Evolutionary conservation across 2,888 invertebrate species (phyloP).

Genomic region (Pseudanteris insignis): DNA sequence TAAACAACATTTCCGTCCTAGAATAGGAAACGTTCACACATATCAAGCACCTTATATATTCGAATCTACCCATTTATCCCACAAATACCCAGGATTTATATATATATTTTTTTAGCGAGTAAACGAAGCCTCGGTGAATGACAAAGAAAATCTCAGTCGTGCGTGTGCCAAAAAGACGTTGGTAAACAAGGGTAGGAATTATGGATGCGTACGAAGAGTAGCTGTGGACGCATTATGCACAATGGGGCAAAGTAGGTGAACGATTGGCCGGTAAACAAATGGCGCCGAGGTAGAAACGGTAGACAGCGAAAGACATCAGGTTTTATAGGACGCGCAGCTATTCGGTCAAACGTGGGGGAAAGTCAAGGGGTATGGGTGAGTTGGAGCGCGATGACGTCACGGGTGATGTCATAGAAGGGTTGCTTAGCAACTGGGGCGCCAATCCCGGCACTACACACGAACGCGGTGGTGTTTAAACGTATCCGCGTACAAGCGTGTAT

Average conservation of each 20-base stretch:
- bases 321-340: conserved; percentile 28
- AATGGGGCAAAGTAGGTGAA: conserved; percentile 7
- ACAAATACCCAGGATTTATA: too few species aligned
- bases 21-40: not conserved
- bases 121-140: too few species aligned
- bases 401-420: conserved; percentile 35
- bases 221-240: not conserved
- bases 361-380: not conserved
- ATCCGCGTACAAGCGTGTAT: conserved; percentile 19
- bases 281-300: conserved; percentile 2
- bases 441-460: conserved; percentile 31
- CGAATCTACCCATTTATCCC: not conserved
- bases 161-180: too few species aligned
- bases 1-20: conserved; percentile 1
- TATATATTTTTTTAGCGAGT: too few species aligned
- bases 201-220: too few species aligned
- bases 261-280: conserved; percentile 6
- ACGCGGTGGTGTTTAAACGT: conserved; percentile 21
- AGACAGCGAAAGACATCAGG: conserved; percentile 18
- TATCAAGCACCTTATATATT: not conserved
- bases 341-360: conserved; percentile 19
- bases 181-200: too few species aligned
- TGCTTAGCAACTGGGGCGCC: conserved; percentile 34
- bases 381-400: conserved; percentile 23
- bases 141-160: too few species aligned